These are phyloP conservation scores for Oenanthe oenanthe DNA, from an alignment of 2,113 vertebrate species.

Conservation along the genomic window DNA sequence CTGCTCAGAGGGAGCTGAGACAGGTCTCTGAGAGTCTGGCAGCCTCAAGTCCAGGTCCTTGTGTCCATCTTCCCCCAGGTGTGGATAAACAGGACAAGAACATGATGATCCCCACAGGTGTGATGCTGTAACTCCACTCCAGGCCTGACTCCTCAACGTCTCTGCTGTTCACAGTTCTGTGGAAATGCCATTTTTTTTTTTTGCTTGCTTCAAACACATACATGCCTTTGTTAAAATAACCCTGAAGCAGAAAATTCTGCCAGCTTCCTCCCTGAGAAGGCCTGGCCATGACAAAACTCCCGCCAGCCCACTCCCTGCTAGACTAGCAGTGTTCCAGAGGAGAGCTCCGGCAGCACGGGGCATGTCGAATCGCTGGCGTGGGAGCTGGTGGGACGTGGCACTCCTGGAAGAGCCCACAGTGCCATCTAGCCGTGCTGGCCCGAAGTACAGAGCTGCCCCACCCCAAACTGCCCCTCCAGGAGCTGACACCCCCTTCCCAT, in stretches of 20 bases:
- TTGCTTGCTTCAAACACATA: background rate
- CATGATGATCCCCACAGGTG: background rate
- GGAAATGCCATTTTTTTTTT: background rate
- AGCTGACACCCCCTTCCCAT: background rate
- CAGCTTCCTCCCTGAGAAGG: background rate
- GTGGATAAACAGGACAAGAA: background rate
- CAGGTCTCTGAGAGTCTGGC: background rate
- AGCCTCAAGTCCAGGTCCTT: background rate
- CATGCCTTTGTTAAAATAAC: background rate
- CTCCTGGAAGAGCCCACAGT: slow-evolving; percentile 39
- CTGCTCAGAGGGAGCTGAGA: background rate
- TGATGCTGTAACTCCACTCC: background rate
- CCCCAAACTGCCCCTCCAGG: background rate
- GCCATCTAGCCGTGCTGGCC: slow-evolving; percentile 57
- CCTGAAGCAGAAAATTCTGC: background rate
- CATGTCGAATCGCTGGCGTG: background rate
- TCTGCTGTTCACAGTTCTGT: background rate
- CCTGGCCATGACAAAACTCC: background rate
- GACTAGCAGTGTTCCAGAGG: background rate
- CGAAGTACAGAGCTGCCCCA: background rate
- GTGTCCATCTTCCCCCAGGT: background rate
- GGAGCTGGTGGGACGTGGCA: background rate
- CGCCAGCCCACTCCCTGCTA: background rate
- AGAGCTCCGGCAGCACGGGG: background rate
- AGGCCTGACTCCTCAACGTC: background rate